Conservation (phyloP, 2,888 invertebrate species). For the Melieria picta region DNA sequence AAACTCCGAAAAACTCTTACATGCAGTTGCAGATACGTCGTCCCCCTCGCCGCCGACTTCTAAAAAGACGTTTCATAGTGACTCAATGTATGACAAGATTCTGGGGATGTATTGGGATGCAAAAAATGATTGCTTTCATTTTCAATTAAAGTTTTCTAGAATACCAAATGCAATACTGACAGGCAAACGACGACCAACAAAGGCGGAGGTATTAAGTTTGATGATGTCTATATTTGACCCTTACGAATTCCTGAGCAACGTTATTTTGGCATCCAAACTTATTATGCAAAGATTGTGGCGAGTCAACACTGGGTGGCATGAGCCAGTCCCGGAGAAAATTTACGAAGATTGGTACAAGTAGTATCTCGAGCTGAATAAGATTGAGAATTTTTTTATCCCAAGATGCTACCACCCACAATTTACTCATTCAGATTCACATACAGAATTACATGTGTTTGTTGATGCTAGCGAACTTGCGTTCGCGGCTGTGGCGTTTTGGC, state of each 20-base stretch:
- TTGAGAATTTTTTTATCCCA: slow-evolving; percentile 20
- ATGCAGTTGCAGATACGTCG: slow-evolving; percentile 4
- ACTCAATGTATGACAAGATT: slow-evolving; percentile 1
- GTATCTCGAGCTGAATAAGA: slow-evolving; percentile 14
- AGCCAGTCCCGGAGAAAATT: slow-evolving; percentile 34
- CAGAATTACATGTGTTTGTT: slow-evolving; percentile 28
- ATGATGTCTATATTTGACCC: slow-evolving; percentile 51
- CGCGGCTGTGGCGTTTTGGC: background rate
- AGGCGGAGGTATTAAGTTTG: slow-evolving; percentile 24
- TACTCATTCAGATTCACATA: background rate
- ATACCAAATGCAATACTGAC: slow-evolving; percentile 27
- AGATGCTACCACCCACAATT: slow-evolving; percentile 31
- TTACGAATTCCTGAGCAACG: slow-evolving; percentile 43
- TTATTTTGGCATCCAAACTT: slow-evolving; percentile 26
- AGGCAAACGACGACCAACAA: slow-evolving; percentile 30
- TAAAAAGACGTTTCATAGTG: slow-evolving; percentile 21
- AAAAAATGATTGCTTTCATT: slow-evolving; percentile 30
- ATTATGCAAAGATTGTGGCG: slow-evolving; percentile 37
- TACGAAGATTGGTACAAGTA: slow-evolving; percentile 28
- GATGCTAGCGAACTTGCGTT: background rate
- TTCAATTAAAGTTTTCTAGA: slow-evolving; percentile 32
- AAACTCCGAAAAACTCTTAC: slow-evolving; percentile 21
- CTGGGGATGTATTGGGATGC: slow-evolving; percentile 33
- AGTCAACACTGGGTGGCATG: slow-evolving; percentile 22
- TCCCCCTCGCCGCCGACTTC: background rate